Conservation (phyloP, 2,113 vertebrate species). For the Antechinus flavipes region DNA sequence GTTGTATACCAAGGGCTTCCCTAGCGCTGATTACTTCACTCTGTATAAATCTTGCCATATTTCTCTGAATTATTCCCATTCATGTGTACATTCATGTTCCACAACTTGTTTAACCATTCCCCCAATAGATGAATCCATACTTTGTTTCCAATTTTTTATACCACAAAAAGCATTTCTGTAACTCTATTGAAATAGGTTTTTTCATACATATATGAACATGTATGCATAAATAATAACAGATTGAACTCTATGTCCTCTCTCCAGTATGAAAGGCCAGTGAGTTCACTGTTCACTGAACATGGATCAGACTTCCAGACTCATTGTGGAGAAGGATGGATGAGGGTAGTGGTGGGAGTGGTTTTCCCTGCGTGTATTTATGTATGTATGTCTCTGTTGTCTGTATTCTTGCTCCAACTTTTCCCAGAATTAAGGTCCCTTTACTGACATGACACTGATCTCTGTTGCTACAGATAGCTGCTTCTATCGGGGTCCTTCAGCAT, state of each 20-base stretch:
- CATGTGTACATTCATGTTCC: neutral
- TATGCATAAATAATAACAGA: neutral
- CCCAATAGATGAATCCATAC: neutral
- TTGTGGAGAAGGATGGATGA: neutral
- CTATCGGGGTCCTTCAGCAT: neutral
- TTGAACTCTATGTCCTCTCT: neutral
- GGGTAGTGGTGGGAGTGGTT: neutral
- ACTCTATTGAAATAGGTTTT: neutral
- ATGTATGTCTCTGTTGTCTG: neutral
- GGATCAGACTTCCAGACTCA: neutral
- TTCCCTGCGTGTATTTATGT: neutral
- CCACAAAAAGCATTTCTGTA: neutral
- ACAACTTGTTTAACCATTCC: neutral
- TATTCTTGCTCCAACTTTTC: neutral
- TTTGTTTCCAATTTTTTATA: neutral
- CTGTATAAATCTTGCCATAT: neutral
- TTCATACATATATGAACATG: too few species aligned
- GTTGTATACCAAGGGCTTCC: neutral
- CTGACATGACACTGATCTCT: neutral
- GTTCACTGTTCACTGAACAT: neutral
- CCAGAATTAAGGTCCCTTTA: neutral
- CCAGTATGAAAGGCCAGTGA: neutral
- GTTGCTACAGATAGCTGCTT: neutral
- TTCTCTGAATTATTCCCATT: neutral
- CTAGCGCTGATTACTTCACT: neutral